Conservation (phyloP, 1,140 invertebrate species). For the Nilaparvata lugens region DNA sequence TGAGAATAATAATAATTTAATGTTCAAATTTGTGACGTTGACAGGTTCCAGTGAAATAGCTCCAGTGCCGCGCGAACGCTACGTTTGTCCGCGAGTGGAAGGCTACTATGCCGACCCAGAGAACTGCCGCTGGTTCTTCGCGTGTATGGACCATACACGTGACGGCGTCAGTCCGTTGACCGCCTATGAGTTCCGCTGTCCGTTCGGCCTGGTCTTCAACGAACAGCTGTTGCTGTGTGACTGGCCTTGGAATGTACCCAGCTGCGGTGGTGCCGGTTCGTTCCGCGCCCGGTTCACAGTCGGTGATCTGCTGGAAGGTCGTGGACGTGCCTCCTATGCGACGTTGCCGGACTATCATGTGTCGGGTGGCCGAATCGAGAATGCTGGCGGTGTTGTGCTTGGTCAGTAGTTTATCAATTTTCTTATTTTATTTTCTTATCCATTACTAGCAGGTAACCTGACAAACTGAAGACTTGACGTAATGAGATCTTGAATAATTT, state of each 20-base stretch:
- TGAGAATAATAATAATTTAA: background rate
- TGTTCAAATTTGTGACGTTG: constrained; percentile 2
- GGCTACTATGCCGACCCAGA: constrained; percentile 71
- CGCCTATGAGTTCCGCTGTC: constrained; percentile 75
- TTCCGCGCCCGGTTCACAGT: constrained; percentile 17
- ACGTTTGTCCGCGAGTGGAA: constrained; percentile 47
- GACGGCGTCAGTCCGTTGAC: constrained; percentile 42
- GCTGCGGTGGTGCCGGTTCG: constrained; percentile 19
- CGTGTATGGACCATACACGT: constrained; percentile 64
- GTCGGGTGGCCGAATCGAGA: constrained; percentile 28
- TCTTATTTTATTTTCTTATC: no score
- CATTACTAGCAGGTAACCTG: no score
- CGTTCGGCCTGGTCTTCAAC: constrained; percentile 72
- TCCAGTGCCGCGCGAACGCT: constrained; percentile 52
- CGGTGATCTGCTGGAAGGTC: constrained; percentile 26
- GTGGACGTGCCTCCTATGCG: constrained; percentile 25
- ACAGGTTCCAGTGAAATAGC: constrained; percentile 62
- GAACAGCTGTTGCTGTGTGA: constrained; percentile 60
- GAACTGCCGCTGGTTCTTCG: constrained; percentile 80
- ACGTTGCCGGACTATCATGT: constrained; percentile 26
- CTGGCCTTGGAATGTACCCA: constrained; percentile 61
- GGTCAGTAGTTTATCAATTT: no score
- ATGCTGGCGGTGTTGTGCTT: constrained; percentile 25
- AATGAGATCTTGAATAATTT: no score
- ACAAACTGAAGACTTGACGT: no score